Base-by-base conservation (phyloP, 2,797 vertebrate genomes). In the Amazona finschi region DNA sequence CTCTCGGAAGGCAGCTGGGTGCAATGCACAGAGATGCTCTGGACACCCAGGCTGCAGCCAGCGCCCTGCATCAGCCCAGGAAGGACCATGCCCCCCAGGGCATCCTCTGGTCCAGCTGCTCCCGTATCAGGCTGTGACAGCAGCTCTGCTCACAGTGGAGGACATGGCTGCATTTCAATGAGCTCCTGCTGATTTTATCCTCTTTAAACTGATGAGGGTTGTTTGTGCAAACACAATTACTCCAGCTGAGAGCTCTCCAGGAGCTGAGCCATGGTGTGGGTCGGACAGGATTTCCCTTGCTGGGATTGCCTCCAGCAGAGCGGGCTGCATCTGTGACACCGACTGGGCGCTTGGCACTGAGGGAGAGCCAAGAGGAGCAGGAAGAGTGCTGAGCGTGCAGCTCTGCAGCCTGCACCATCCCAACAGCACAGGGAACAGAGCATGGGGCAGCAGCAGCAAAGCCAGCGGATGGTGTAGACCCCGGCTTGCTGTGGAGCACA, bases 211-310 rank as follows among this genome's bases (percentile, higher is more conserved):
- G 66, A 38, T 30, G 50, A 25, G 22, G 49, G 41, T 62, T 74
- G 87, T 64, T 87, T 70, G 55, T 70, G 72, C 78, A 81, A 85
- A 76, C 65, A 39, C 75, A 66, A 79, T 84, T 64, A 58, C 62
- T 58, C 31, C 67, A n/a, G 74, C 55, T 61, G 70, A 85, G 76
- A 61, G 60, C 60, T 87, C 78, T 70, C 78, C 39, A 9, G 4
- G 49, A 83, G 53, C 30, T 1, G 21, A 71, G 25, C 36, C 14
- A 5, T 5, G 8, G 15, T 41, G 12, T 1, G 49, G 52, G 43
- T 7, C 20, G 38, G 71, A 11, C 38, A 67, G 76, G 65, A 61
- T 44, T 81, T 31, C 76, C 76, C 60, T 28, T 2, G 55, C 70
- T 53, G 71, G 75, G n/a, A 55, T 27, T 21, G 58, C 14, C 60